Evolutionary conservation across 30 jellyfish, hydroid and myxozoan species (phyloP), one percentile per base, ranked within the genome.

Genomic region (Sanderia malayensis): DNA sequence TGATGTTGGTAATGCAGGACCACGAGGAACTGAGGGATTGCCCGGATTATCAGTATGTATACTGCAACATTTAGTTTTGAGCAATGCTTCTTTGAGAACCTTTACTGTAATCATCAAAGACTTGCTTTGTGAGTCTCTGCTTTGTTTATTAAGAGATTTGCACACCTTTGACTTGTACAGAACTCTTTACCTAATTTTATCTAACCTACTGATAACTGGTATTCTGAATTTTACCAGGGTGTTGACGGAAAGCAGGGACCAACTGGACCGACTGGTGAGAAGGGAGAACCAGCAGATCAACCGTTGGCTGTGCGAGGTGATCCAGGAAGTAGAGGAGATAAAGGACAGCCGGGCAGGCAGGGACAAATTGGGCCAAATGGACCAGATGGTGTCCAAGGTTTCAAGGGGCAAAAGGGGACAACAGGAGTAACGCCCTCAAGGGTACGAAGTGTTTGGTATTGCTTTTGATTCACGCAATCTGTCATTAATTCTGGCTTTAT

Each of bases 341-440:
- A 61, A 45, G 94, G 94, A 18, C 49, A 46, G 1, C 61, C 52
- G 63, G 94, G 94, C 15, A 19, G 32, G 9, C 28, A 70, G 13
- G 96, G 96, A 26, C 32, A 21, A 6, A 27, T 29, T 19, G 94
- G 94, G 44, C 52, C 44, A 23, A 29, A 30, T 0, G 96, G 96
- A 20, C 71, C 86, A 13, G 71, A 32, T 11, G 96, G 96, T 15
- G 70, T 69, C 3, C 79, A 79, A 4, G 96, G 96, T 31, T n/a
- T 20, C 30, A 70, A 73, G 47, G 96, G 96, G 7, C 53, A 37
- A 25, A 76, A 49, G 53, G 96, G 89, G 17, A 4, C 25, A 0
- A 15, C 74, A 25, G 94, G 94, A 46, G 18, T 65, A 10, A 41
- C 73, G 41, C 86, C 94, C 2, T 68, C 57, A 31, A 78, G 82